phyloP scores from a whole-genome alignment of 1,140 invertebrate species.

The Drosophila equinoxialis region DNA sequence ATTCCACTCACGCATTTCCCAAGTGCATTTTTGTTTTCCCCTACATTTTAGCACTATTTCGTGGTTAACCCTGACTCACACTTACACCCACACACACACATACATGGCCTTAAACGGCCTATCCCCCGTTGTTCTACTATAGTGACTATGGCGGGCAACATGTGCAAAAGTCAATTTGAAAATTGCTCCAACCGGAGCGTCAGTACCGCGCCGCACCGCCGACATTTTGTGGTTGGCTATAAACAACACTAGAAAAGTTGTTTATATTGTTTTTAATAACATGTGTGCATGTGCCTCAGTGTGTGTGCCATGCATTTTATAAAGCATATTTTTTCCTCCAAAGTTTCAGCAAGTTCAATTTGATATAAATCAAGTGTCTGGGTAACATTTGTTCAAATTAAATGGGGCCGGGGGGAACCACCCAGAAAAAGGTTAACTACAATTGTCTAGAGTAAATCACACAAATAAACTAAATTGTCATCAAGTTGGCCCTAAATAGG shows the following conservation, averaged over 20 bases:
- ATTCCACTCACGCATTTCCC: slow-evolving; percentile 64
- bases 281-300: slow-evolving; percentile 49
- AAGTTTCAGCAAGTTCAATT: slow-evolving; percentile 47
- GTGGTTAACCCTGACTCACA: slow-evolving; percentile 38
- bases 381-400: slow-evolving; percentile 40
- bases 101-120: background rate
- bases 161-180: slow-evolving; percentile 81
- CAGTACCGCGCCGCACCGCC: slow-evolving; percentile 18
- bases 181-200: slow-evolving; percentile 64
- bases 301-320: slow-evolving; percentile 69
- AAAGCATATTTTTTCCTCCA: slow-evolving; percentile 36
- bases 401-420: slow-evolving; percentile 17
- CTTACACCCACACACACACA: slow-evolving; percentile 2
- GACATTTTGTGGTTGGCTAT: slow-evolving; percentile 72
- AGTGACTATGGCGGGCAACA: slow-evolving; percentile 60
- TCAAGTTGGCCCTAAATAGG: slow-evolving; percentile 8
- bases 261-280: slow-evolving; percentile 80
- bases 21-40: slow-evolving; percentile 50
- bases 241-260: slow-evolving; percentile 71
- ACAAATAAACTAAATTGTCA: slow-evolving; percentile 28
- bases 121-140: slow-evolving; percentile 49
- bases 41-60: slow-evolving; percentile 43
- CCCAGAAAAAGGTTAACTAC: slow-evolving; percentile 16
- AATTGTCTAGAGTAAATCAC: slow-evolving; percentile 27
- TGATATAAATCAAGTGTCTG: slow-evolving; percentile 44